Evolutionary conservation across 2,797 vertebrate species (phyloP).

Genomic region (Chaunax sp.): DNA sequence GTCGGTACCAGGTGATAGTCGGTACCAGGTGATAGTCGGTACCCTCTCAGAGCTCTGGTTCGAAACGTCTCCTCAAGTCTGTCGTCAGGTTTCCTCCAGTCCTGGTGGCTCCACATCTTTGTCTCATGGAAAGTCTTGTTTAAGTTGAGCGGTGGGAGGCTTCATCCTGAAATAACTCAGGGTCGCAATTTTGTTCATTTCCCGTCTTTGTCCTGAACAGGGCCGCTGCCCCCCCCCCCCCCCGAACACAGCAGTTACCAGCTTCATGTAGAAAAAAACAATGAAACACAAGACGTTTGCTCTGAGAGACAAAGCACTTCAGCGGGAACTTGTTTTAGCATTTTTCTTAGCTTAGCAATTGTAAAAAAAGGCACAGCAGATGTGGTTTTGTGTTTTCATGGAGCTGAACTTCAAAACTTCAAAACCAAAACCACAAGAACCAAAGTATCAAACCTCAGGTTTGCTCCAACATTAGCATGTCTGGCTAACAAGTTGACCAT

Average conservation of each 20-base stretch:
- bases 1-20: no score
- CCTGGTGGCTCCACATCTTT: conserved; percentile 13
- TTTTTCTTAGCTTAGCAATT: no score
- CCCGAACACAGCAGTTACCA: conserved; percentile 25
- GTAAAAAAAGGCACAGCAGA: no score
- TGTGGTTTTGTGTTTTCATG: no score
- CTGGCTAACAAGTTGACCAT: no score
- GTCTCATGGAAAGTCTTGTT: conserved; percentile 20
- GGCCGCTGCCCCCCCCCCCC: conserved; percentile 57
- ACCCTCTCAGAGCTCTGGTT: conserved; percentile 55
- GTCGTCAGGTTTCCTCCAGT: conserved; percentile 34
- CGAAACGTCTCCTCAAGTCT: conserved; percentile 43
- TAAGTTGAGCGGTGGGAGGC: conserved; percentile 20
- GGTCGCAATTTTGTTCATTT: conserved; percentile 57
- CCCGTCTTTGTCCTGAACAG: conserved; percentile 59
- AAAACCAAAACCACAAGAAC: no score
- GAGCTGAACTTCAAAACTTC: no score
- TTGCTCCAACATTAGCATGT: no score
- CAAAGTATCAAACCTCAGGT: no score
- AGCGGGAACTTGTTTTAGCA: no score
- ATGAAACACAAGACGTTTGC: neutral
- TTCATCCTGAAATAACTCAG: conserved; percentile 60
- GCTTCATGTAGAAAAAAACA: conserved; percentile 19
- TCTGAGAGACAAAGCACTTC: no score
- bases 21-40: no score